phyloP scores from a whole-genome alignment of 2,797 vertebrate species.

The Pseudocheirus occidentalis region DNA sequence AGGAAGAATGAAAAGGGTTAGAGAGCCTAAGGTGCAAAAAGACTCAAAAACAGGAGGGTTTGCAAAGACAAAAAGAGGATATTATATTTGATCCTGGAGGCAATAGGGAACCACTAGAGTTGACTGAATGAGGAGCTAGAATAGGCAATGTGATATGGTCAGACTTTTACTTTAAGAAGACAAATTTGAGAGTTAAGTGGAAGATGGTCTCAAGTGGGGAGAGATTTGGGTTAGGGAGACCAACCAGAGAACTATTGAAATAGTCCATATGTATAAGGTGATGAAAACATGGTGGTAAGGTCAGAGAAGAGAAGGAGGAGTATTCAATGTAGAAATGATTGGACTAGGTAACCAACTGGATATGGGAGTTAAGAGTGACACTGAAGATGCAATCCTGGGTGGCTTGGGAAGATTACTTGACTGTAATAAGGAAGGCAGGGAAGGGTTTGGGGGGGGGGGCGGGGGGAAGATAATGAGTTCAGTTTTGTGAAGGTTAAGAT shows the following conservation, averaged over 20 bases:
- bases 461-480: neutral
- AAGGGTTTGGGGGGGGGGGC: rapidly evolving
- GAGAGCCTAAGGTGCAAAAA: neutral
- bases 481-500: neutral
- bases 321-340: neutral
- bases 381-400: neutral
- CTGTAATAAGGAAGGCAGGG: neutral
- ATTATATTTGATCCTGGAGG: neutral
- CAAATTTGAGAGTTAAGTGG: neutral
- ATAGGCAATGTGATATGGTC: neutral
- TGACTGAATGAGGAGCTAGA: neutral
- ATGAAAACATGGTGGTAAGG: too few relatives aligned
- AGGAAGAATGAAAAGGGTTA: neutral
- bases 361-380: neutral
- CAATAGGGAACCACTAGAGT: neutral
- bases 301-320: too few relatives aligned
- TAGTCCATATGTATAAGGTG: too few relatives aligned
- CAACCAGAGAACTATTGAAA: too few relatives aligned
- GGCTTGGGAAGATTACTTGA: neutral
- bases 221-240: too few relatives aligned
- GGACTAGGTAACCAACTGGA: neutral
- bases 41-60: neutral
- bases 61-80: neutral
- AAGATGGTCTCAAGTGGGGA: too few relatives aligned
- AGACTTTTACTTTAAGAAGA: neutral